A percentile compares a stretch with the other conserved stretches of the same genome.
Conservation (phyloP, 2,888 invertebrate species). For the Coenonympha arcania region DNA sequence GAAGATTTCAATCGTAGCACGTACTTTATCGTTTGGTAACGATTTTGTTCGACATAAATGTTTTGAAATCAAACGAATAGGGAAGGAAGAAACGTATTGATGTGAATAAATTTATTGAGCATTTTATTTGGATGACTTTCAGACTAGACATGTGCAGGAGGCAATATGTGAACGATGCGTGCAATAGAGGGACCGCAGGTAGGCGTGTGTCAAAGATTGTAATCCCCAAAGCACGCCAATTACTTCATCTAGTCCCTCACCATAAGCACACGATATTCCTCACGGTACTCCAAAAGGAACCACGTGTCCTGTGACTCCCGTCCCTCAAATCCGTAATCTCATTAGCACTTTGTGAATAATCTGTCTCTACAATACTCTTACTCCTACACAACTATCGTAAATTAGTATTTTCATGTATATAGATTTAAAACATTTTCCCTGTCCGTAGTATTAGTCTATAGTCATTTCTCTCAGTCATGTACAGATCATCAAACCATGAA, state of each 20-base stretch:
- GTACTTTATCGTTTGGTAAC: background rate
- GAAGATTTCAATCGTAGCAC: background rate
- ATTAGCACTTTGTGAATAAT: conserved; percentile 73
- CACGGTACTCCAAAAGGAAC: conserved; percentile 49
- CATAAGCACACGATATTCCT: conserved; percentile 47
- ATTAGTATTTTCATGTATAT: conserved; percentile 27
- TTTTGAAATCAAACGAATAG: background rate
- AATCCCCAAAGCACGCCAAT: conserved; percentile 64
- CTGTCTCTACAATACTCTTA: conserved; percentile 35
- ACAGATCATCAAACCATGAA: conserved; percentile 22
- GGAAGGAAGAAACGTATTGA: conserved; percentile 17
- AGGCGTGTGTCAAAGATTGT: conserved; percentile 71
- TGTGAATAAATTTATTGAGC: conserved; percentile 48
- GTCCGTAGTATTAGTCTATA: conserved; percentile 30
- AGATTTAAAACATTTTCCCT: conserved; percentile 28
- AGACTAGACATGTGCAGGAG: conserved; percentile 99
- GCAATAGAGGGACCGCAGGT: conserved; percentile 99
- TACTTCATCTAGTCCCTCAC: conserved; percentile 55
- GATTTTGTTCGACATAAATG: background rate
- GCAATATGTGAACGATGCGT: conserved; percentile 93
- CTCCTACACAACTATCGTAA: conserved; percentile 41
- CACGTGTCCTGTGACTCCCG: conserved; percentile 34
- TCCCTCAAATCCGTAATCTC: conserved; percentile 46
- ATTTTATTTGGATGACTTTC: conserved; percentile 79
- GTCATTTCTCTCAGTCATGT: conserved; percentile 22